Evolutionary conservation across 30 jellyfish, hydroid and myxozoan species (phyloP).

Genomic region (Turritopsis rubra): DNA sequence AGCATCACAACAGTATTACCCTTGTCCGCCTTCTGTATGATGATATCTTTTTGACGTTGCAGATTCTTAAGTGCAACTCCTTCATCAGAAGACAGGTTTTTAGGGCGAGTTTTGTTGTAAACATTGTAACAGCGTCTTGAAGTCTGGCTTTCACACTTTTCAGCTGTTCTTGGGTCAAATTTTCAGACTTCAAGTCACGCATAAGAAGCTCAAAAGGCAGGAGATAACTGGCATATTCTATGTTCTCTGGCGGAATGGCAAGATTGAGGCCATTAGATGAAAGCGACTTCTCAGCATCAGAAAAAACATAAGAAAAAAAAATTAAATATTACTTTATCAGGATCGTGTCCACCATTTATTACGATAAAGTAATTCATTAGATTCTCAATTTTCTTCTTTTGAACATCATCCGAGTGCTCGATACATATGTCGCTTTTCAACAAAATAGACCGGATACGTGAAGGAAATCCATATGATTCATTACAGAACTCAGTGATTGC

Average conservation of each 20-base stretch:
- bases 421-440: neutral
- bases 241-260: neutral
- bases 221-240: neutral
- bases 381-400: neutral
- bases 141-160: neutral
- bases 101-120: neutral
- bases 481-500: no score
- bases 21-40: neutral
- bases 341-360: neutral
- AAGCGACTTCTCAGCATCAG: neutral
- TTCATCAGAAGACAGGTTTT: neutral
- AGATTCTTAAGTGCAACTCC: neutral
- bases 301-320: neutral
- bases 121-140: neutral
- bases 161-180: neutral
- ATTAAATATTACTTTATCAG: neutral
- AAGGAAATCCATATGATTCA: neutral
- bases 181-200: slow-evolving; percentile 1
- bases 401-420: neutral
- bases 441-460: neutral
- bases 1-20: slow-evolving; percentile 11
- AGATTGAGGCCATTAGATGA: neutral
- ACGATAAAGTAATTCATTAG: no score
- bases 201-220: neutral
- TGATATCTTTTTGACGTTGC: neutral